phyloP scores from a whole-genome alignment of 2,113 vertebrate species.

The Lagopus leucura region DNA sequence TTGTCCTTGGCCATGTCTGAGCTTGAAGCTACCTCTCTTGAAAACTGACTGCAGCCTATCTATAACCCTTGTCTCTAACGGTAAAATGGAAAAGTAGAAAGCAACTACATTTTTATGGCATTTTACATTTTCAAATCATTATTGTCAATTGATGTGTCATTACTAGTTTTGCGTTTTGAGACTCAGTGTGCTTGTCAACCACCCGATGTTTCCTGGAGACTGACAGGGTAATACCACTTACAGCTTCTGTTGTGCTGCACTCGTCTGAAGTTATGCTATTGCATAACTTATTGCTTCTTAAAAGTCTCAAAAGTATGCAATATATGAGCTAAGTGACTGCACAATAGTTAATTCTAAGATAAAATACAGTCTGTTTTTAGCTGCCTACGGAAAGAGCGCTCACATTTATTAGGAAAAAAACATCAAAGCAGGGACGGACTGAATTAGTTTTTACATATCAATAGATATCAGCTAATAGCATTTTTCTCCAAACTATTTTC shows the following conservation, averaged over 20 bases:
- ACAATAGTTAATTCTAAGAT: constrained; percentile 10
- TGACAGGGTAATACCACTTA: not conserved
- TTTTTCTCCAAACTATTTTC: constrained; percentile 46
- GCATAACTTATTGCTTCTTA: not conserved
- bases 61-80: not conserved
- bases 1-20: not conserved
- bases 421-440: constrained; percentile 57
- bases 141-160: constrained; percentile 44
- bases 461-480: constrained; percentile 46
- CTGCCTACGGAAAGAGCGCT: constrained; percentile 25
- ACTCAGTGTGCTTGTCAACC: constrained; percentile 12
- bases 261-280: not conserved
- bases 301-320: constrained; percentile 12
- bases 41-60: not conserved
- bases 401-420: constrained; percentile 60
- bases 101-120: not conserved
- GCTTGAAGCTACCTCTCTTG: not conserved
- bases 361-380: constrained; percentile 59
- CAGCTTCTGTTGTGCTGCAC: not conserved
- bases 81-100: constrained; percentile 13
- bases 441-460: constrained; percentile 70
- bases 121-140: constrained; percentile 36
- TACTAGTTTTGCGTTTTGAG: constrained; percentile 36
- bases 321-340: constrained; percentile 36
- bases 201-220: not conserved